Evolutionary conservation across 2,113 vertebrate genomes (phyloP).

Genomic region (Potamarius usumacintae): DNA sequence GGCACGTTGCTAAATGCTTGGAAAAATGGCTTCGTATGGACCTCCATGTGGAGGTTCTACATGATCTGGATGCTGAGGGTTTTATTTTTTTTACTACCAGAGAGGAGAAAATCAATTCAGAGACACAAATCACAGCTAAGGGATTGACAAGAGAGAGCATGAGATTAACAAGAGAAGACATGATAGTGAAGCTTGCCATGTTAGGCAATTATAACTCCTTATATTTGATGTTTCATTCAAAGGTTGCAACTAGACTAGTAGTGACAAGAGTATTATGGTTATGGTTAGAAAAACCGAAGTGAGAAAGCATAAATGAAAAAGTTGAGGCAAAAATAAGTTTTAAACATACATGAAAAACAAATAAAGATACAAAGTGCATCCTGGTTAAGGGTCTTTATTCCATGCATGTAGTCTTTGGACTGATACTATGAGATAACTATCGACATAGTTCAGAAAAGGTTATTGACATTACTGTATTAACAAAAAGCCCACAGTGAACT

Average conservation of each 20-base stretch:
- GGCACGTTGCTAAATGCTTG: slow-evolving; percentile 43
- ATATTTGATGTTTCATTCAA: background rate
- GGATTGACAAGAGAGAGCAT: background rate
- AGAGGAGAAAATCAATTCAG: slow-evolving; percentile 56
- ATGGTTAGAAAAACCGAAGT: background rate
- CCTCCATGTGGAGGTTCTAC: slow-evolving; percentile 30
- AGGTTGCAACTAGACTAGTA: background rate
- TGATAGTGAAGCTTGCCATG: background rate
- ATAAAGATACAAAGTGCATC: background rate
- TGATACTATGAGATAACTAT: background rate
- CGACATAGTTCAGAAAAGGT: background rate
- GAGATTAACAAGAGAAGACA: background rate
- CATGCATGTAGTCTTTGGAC: background rate
- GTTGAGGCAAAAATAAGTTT: background rate
- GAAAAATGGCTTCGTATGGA: slow-evolving; percentile 52
- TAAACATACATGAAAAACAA: background rate
- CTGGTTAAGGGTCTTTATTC: background rate
- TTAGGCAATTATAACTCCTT: background rate
- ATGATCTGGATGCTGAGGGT: background rate
- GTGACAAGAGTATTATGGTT: background rate
- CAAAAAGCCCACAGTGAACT: slow-evolving; percentile 1
- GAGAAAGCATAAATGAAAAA: background rate
- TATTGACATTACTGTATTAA: background rate
- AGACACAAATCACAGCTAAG: slow-evolving; percentile 8
- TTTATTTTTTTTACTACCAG: slow-evolving; percentile 18